phyloP scores from a whole-genome alignment of 1,140 invertebrate species.

The Saccostrea glomerata region DNA sequence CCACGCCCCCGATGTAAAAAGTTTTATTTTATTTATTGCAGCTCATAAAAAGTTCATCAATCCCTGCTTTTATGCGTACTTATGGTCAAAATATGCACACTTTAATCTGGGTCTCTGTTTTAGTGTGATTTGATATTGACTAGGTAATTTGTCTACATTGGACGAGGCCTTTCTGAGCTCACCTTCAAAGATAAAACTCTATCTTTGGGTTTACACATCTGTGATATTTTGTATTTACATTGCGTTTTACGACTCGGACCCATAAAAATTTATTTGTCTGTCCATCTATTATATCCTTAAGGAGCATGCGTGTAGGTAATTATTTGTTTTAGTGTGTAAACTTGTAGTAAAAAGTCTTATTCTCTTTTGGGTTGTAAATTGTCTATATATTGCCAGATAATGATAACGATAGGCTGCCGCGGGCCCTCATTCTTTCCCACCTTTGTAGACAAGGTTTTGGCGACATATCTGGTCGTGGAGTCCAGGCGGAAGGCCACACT shows the following conservation, averaged over 20 bases:
- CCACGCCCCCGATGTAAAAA: conserved; percentile 1
- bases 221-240: conserved; percentile 39
- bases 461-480: conserved; percentile 3
- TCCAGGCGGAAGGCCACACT: background rate
- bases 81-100: conserved; percentile 32
- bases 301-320: conserved; percentile 59
- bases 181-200: background rate
- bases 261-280: conserved; percentile 36
- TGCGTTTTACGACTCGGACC: conserved; percentile 13
- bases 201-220: conserved; percentile 25
- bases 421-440: conserved; percentile 5
- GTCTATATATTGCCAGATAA: conserved; percentile 44
- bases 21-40: conserved; percentile 21
- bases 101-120: conserved; percentile 13
- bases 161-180: background rate
- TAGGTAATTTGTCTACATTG: conserved; percentile 19
- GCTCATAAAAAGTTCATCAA: conserved; percentile 34
- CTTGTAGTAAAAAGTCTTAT: conserved; percentile 51
- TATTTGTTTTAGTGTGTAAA: conserved; percentile 59
- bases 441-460: conserved; percentile 23
- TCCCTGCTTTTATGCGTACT: conserved; percentile 3
- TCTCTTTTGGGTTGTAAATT: conserved; percentile 56
- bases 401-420: conserved; percentile 19
- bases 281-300: conserved; percentile 13
- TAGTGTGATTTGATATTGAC: conserved; percentile 38